Conservation (phyloP, 2,113 vertebrate species). For the Erpornis zantholeuca region DNA sequence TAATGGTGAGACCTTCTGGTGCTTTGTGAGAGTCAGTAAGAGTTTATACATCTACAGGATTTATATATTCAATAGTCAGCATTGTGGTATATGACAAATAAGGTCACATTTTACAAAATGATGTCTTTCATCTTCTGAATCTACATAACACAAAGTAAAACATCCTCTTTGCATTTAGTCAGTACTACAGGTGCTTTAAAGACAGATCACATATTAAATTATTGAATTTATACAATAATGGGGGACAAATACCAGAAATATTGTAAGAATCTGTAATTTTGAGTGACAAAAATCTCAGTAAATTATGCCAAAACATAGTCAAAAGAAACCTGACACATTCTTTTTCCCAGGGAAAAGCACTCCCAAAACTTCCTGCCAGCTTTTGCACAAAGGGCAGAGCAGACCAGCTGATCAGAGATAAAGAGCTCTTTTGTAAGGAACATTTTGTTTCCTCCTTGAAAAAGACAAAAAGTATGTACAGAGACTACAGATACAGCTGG, state of each 20-base stretch:
- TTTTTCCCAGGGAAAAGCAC: background rate
- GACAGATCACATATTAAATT: background rate
- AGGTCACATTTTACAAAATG: background rate
- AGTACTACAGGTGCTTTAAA: background rate
- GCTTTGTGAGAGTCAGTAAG: background rate
- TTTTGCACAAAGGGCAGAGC: background rate
- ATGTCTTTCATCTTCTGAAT: background rate
- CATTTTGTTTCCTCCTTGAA: background rate
- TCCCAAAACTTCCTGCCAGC: background rate
- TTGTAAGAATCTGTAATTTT: background rate
- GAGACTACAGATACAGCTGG: background rate
- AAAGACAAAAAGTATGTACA: background rate
- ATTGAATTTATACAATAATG: background rate
- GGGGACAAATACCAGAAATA: background rate
- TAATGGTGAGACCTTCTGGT: background rate
- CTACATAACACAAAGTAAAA: background rate
- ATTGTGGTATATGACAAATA: background rate
- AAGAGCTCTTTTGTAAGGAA: background rate
- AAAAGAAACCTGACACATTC: background rate
- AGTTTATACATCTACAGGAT: background rate
- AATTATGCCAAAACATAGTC: background rate
- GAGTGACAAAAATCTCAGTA: background rate
- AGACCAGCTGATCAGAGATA: background rate
- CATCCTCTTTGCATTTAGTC: background rate
- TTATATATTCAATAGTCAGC: background rate